phyloP scores from a whole-genome alignment of 1,140 invertebrate species.

The Stegodyphus dumicola region DNA sequence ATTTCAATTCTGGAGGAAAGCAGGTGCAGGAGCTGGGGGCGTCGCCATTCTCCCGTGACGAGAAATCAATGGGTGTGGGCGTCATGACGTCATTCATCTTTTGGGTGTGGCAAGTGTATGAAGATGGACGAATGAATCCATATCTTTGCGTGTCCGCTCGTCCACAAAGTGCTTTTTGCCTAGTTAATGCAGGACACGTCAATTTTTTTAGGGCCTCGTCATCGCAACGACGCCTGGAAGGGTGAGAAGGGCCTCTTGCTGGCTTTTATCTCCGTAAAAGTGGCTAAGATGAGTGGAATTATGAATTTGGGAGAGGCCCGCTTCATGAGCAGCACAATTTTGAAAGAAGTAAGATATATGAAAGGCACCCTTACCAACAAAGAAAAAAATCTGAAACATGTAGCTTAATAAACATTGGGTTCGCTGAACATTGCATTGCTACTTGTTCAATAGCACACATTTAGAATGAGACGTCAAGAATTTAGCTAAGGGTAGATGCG shows the following conservation, averaged over 20 bases:
- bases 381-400: too few relatives aligned
- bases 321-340: too few relatives aligned
- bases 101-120: conserved; percentile 21
- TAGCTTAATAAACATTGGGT: too few relatives aligned
- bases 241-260: background rate
- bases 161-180: background rate
- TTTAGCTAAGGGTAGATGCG: too few relatives aligned
- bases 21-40: conserved; percentile 3
- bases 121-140: background rate
- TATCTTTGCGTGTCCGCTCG: background rate
- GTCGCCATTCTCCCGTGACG: background rate
- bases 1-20: background rate
- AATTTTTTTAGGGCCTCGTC: too few relatives aligned
- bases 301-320: too few relatives aligned
- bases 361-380: too few relatives aligned
- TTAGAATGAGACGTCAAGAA: too few relatives aligned
- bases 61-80: conserved; percentile 51
- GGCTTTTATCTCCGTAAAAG: background rate
- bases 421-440: too few relatives aligned
- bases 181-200: background rate
- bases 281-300: background rate
- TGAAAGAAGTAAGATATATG: too few relatives aligned
- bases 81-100: conserved; percentile 45
- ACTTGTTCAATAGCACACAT: too few relatives aligned
- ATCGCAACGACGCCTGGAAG: too few relatives aligned